These are phyloP conservation scores for Caenorhabditis wallacei DNA, from an alignment of 2,888 invertebrate genomes.

Conservation along the genomic window DNA sequence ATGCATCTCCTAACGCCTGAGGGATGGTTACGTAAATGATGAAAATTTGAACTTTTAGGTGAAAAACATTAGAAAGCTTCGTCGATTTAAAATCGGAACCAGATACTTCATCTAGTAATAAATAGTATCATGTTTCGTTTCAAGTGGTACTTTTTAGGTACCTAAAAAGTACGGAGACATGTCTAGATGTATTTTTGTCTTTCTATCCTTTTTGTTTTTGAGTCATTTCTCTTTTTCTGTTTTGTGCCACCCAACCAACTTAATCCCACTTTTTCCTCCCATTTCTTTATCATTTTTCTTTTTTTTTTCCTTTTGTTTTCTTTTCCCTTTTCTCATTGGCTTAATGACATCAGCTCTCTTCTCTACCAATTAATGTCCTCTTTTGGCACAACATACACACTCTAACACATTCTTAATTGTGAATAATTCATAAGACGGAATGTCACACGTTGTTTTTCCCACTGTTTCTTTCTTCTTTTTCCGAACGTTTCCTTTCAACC, in stretches of 20 bases:
- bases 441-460: constrained; percentile 26
- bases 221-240: constrained; percentile 5
- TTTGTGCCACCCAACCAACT: constrained; percentile 31
- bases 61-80: background rate
- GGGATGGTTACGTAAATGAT: background rate
- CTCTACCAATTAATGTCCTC: constrained; percentile 20
- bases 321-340: background rate
- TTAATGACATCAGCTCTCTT: constrained; percentile 21
- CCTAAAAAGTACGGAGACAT: background rate
- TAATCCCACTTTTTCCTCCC: constrained; percentile 23
- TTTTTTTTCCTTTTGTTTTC: background rate
- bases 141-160: background rate
- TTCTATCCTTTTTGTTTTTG: constrained; percentile 22
- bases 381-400: constrained; percentile 20
- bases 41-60: background rate
- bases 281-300: constrained; percentile 9
- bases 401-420: constrained; percentile 23
- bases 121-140: background rate
- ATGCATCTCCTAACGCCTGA: background rate
- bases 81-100: background rate
- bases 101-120: background rate
- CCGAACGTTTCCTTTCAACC: constrained; percentile 19
- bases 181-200: constrained; percentile 9
- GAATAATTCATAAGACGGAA: constrained; percentile 18
- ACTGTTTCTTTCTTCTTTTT: constrained; percentile 15